Conservation (phyloP, 2,888 invertebrate species). For the Hedya salicella region DNA sequence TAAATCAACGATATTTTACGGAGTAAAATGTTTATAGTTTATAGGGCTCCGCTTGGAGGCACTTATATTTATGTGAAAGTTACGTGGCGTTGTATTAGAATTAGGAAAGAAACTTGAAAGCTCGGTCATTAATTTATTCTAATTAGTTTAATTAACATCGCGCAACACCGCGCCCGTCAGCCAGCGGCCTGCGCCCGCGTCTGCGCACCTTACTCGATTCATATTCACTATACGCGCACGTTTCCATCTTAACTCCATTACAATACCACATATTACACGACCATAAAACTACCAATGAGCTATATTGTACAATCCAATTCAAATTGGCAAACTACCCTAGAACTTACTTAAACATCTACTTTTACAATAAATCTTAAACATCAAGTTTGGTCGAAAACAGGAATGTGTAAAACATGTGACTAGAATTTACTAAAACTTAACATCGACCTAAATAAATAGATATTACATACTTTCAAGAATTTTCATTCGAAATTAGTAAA, state of each 20-base stretch:
- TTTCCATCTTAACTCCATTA: slow-evolving; percentile 46
- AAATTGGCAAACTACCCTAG: slow-evolving; percentile 35
- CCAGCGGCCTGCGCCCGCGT: slow-evolving; percentile 44
- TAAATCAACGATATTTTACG: slow-evolving; percentile 8
- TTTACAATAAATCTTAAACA: slow-evolving; percentile 61
- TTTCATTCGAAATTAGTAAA: slow-evolving; percentile 64
- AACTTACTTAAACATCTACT: slow-evolving; percentile 38
- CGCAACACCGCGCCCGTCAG: slow-evolving; percentile 57
- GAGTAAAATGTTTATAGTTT: slow-evolving; percentile 46
- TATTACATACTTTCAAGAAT: slow-evolving; percentile 75
- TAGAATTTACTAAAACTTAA: slow-evolving; percentile 85
- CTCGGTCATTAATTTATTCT: slow-evolving; percentile 67
- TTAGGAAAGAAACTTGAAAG: slow-evolving; percentile 63
- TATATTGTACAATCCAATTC: slow-evolving; percentile 33
- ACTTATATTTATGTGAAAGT: slow-evolving; percentile 56
- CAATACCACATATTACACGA: slow-evolving; percentile 23
- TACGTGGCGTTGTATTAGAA: slow-evolving; percentile 49
- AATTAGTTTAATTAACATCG: slow-evolving; percentile 76
- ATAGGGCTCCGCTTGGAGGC: slow-evolving; percentile 50
- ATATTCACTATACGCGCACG: slow-evolving; percentile 50
- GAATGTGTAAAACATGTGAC: slow-evolving; percentile 84
- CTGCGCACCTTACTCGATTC: slow-evolving; percentile 40
- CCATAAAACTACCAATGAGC: slow-evolving; percentile 29
- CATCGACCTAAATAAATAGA: slow-evolving; percentile 77
- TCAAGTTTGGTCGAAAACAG: slow-evolving; percentile 83